Base-by-base conservation (phyloP, 2,888 invertebrate genomes). In the Chaetogeoica ovagalla region DNA sequence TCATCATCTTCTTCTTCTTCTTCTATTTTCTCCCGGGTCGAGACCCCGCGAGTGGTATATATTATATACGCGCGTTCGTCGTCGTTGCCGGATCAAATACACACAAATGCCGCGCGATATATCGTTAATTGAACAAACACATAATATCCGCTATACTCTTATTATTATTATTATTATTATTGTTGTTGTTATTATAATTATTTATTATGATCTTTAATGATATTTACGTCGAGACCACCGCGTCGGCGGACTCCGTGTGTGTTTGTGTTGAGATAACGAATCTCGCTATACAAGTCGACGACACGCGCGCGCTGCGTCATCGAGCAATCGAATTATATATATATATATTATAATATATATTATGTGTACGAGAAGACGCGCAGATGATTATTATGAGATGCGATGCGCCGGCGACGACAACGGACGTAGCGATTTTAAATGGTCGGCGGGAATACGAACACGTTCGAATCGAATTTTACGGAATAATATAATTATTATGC, bases 111-210 rank as follows among this genome's bases (percentile, higher is more conserved):
- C 30, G 30, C 30, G 30, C 30, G 30, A 30, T 30, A 30, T 48
- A 68, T 68, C 59, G 17, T 79, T 79, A 79, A 79, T 70, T 79
- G 77, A 70, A 79, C 70, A 70, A 79, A 79, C 71, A 70, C 48
- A 73, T 43, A 63, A n/a, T 55, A 57, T 57, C 37, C 13, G 5
- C 17, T 15, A 48, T 30, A 62, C 1, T 43, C 23, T 72, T 17
- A 48, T 23, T 39, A 39, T 71, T 59, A n/a, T 60, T 60, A 60
- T 63, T 52, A 48, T 55, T 3, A 21, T 52, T 37, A 37, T 55
- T 5, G 30, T 60, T 37, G n/a, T 63, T 52, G 7, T 30, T 30
- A 30, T 30, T 30, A 30, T 30, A 30, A 30, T 30, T 30, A 30
- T 30, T 30, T 30, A 30, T 30, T 30, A 30, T 13, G 23, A n/a